phyloP scores from a whole-genome alignment of 2,113 vertebrate genomes.

The Meleagris gallopavo region DNA sequence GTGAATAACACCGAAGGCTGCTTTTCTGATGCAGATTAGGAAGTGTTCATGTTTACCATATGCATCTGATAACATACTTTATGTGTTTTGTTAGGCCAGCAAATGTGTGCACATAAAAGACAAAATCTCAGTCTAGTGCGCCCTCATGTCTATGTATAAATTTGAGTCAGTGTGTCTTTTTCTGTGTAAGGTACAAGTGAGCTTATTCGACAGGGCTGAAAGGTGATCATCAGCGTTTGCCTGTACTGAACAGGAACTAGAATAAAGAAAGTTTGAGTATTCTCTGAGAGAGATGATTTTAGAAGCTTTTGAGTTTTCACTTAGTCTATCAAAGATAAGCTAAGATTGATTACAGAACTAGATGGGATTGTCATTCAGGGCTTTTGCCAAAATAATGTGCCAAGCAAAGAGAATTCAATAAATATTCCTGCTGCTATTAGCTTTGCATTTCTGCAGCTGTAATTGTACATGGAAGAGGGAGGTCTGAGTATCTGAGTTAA shows the following conservation, averaged over 20 bases:
- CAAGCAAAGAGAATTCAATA: constrained; percentile 4
- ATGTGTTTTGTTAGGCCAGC: background rate
- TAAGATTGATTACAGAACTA: constrained; percentile 19
- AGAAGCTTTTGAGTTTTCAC: background rate
- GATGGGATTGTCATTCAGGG: background rate
- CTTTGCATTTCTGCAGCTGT: constrained; percentile 5
- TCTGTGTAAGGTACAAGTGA: background rate
- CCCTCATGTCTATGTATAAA: background rate
- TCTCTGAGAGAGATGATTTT: constrained; percentile 2
- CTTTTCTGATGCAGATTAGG: background rate
- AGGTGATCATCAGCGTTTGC: background rate
- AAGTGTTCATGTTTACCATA: background rate
- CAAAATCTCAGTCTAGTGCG: background rate
- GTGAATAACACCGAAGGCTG: background rate
- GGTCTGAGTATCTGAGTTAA: constrained; percentile 1
- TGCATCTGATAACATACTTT: background rate
- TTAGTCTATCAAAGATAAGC: constrained; percentile 30
- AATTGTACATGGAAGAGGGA: background rate
- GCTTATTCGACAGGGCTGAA: background rate
- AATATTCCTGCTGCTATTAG: constrained; percentile 6
- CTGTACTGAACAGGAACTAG: constrained; percentile 2
- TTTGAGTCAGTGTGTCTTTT: background rate
- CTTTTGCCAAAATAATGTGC: constrained; percentile 12
- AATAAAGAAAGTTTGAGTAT: constrained; percentile 34
- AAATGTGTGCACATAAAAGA: background rate